phyloP scores from a whole-genome alignment of 2,797 vertebrate genomes.

The Lophius americanus region DNA sequence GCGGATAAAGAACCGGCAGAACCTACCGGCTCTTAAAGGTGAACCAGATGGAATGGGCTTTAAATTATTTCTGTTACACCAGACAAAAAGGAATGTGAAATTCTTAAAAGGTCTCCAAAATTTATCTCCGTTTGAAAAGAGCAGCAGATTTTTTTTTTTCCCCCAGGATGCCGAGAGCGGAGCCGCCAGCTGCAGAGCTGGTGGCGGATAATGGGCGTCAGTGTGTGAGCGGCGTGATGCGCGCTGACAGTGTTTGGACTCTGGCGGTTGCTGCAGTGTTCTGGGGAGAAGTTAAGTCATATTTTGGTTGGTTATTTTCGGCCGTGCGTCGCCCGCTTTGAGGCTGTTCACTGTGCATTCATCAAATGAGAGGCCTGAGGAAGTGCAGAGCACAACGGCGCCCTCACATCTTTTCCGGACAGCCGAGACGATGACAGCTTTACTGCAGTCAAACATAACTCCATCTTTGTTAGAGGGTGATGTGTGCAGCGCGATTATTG shows the following conservation, averaged over 20 bases:
- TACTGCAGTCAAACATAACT: background rate
- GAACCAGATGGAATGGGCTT: constrained; percentile 25
- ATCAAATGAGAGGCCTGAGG: constrained; percentile 28
- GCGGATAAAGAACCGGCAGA: background rate
- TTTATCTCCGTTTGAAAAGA: constrained; percentile 33
- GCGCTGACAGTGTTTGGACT: constrained; percentile 29
- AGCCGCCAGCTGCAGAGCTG: constrained; percentile 12
- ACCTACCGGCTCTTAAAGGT: constrained; percentile 34
- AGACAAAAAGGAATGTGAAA: constrained; percentile 36
- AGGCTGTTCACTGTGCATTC: constrained; percentile 14
- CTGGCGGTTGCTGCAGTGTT: constrained; percentile 25
- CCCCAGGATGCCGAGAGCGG: constrained; percentile 7
- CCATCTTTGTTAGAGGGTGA: background rate
- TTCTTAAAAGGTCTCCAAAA: constrained; percentile 42
- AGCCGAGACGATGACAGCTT: background rate
- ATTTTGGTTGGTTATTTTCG: constrained; percentile 20
- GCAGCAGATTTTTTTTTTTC: background rate
- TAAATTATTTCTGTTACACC: constrained; percentile 38
- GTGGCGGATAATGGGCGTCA: constrained; percentile 10
- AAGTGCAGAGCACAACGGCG: constrained; percentile 6
- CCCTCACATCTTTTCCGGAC: background rate
- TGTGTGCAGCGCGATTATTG: too few species aligned
- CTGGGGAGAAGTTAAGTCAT: constrained; percentile 21
- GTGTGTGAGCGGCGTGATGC: constrained; percentile 13
- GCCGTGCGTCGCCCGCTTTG: constrained; percentile 9